Percentiles rank a stretch among this genome's conserved stretches.
Conservation (phyloP, 2,797 vertebrate species). For the Sciurus vulgaris region DNA sequence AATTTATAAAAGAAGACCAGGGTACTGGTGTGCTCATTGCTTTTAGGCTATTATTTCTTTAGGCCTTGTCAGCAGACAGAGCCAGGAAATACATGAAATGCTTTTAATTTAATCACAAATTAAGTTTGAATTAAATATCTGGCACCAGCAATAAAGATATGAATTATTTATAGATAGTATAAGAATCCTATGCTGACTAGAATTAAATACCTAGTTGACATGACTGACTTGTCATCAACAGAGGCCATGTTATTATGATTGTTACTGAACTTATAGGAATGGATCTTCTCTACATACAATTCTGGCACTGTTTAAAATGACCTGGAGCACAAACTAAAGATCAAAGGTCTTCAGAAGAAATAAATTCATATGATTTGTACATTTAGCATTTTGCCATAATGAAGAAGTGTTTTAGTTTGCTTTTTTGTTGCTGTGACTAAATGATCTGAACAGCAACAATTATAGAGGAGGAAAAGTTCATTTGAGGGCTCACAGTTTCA, state of each 20-base stretch:
- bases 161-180: constrained; percentile 1
- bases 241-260: background rate
- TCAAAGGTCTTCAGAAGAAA: background rate
- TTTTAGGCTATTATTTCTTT: background rate
- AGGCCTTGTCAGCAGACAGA: background rate
- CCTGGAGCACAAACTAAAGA: background rate
- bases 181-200: background rate
- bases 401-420: background rate
- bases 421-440: too few species aligned
- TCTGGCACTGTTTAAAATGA: constrained; percentile 23
- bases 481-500: too few species aligned
- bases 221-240: background rate
- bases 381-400: constrained; percentile 6
- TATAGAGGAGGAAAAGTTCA: too few species aligned
- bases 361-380: background rate
- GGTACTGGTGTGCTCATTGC: background rate
- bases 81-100: background rate
- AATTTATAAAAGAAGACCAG: background rate
- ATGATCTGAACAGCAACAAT: too few species aligned
- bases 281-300: background rate
- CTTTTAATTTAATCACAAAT: background rate
- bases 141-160: background rate
- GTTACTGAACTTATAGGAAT: background rate
- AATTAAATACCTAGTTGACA: background rate
- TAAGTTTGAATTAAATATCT: background rate